A percentile compares a stretch with the other conserved stretches of the same genome.
Evolutionary conservation across 2,888 invertebrate species (phyloP).

Genomic region (Platypus cylindrus): DNA sequence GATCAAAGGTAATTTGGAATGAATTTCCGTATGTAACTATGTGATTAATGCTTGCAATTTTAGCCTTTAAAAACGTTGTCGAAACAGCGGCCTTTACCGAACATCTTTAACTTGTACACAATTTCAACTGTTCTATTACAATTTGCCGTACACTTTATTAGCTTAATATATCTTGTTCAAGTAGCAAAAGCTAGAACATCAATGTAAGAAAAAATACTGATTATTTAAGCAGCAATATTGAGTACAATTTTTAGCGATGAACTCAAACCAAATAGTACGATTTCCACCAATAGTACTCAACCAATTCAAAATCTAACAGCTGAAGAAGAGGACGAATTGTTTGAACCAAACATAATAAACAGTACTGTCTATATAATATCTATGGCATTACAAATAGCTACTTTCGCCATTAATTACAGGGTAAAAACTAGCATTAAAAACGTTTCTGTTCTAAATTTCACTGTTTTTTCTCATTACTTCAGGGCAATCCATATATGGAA

Average conservation of each 20-base stretch:
- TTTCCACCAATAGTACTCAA: constrained; percentile 34
- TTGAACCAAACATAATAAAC: constrained; percentile 89
- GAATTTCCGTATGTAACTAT: neutral
- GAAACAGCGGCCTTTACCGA: constrained; percentile 87
- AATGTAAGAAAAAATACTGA: constrained; percentile 39
- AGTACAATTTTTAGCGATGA: constrained; percentile 37
- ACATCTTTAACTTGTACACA: constrained; percentile 97
- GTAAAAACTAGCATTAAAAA: constrained; percentile 39
- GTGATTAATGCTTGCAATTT: constrained; percentile 23
- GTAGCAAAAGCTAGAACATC: constrained; percentile 64
- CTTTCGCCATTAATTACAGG: constrained; percentile 98
- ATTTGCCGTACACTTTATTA: constrained; percentile 88
- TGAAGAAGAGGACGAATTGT: constrained; percentile 69
- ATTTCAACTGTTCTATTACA: constrained; percentile 88
- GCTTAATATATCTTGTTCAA: constrained; percentile 78
- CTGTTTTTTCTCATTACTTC: constrained; percentile 9
- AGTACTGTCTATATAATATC: constrained; percentile 98
- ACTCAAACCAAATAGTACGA: constrained; percentile 44
- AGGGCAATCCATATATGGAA: constrained; percentile 99
- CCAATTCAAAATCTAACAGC: constrained; percentile 27
- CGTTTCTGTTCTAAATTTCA: neutral
- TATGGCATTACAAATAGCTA: constrained; percentile 92
- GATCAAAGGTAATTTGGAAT: constrained; percentile 62
- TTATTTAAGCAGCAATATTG: neutral
- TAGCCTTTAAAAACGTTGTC: constrained; percentile 87